Conservation (phyloP, 2,888 invertebrate genomes). For the Syrista parreyssii region DNA sequence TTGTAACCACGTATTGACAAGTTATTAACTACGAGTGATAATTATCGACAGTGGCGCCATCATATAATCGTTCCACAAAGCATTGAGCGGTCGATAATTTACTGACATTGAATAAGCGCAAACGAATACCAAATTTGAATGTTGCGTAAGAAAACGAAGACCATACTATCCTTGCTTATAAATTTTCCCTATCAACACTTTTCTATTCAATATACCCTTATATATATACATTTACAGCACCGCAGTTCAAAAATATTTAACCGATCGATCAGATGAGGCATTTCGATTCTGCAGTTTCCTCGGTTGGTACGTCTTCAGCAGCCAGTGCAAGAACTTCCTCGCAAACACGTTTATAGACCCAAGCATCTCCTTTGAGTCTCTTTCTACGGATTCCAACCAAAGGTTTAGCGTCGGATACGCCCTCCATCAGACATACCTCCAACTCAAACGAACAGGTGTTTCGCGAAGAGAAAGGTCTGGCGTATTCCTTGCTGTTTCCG, state of each 20-base stretch:
- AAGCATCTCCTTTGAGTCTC: constrained; percentile 80
- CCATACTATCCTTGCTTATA: not conserved
- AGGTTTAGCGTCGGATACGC: constrained; percentile 56
- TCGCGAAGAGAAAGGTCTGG: constrained; percentile 49
- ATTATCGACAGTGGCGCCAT: not conserved
- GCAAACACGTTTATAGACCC: constrained; percentile 84
- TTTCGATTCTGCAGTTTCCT: constrained; percentile 47
- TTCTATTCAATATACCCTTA: not conserved
- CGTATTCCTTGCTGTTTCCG: constrained; percentile 36
- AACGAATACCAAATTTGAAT: not conserved
- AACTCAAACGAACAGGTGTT: constrained; percentile 75
- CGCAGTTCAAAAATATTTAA: not conserved
- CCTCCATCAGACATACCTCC: constrained; percentile 73
- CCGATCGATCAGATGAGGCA: constrained; percentile 48
- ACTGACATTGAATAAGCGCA: not conserved
- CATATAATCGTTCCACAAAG: not conserved
- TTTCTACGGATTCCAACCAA: constrained; percentile 77
- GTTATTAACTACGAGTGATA: not conserved
- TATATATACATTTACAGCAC: not conserved
- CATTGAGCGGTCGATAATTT: not conserved
- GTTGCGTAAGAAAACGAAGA: not conserved
- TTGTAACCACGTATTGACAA: not conserved
- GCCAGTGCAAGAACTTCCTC: constrained; percentile 76
- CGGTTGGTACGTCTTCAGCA: constrained; percentile 53
- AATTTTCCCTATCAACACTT: not conserved